Evolutionary conservation across 2,888 invertebrate genomes (phyloP), one percentile per base, ranked within the genome.

Genomic region (Agrotis clavis): DNA sequence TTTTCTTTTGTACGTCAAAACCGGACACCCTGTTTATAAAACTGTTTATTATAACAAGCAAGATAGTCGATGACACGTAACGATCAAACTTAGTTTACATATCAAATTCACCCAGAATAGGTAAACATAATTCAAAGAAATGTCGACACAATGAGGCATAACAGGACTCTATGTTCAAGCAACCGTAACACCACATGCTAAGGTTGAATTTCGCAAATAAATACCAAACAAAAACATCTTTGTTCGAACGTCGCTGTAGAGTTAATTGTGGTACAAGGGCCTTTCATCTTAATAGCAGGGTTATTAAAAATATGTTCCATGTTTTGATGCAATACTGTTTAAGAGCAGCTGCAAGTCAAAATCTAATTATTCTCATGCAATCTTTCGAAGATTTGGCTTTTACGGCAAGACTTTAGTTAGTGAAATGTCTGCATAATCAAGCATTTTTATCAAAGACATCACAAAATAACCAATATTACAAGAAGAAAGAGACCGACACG

Each of bases 221-320:
- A 25, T 50, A n/a, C 61, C 45, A 67, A 77, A 90, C 89, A 89
- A 86, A 84, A 86, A 83, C 84, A 80, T 84, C 85, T 83, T 87
- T 90, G 87, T 90, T 81, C 85, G 61, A 41, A 18, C 76, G 65
- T 70, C 65, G 66, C 79, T 74, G 79, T 71, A 48, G 56, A 63
- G 74, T 78, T 78, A 80, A 83, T 80, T 76, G 81, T 72, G 83
- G 67, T 60, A 69, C 64, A 71, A 83, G 83, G 50, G 68, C 54
- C 79, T 86, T 72, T 81, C 57, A 57, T 73, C 73, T 69, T 71
- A 59, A 77, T 69, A 56, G 61, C 53, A 50, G 60, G 57, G 75
- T 78, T 73, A 83, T 86, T 84, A 83, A 79, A 84, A 81, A 73
- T 75, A 60, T 11, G 11, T 54, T 74, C 21, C 59, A 68, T 64